Percentiles rank a stretch among this genome's conserved stretches.
Conservation (phyloP, 2,113 vertebrate genomes). For the Cebidichthys violaceus region DNA sequence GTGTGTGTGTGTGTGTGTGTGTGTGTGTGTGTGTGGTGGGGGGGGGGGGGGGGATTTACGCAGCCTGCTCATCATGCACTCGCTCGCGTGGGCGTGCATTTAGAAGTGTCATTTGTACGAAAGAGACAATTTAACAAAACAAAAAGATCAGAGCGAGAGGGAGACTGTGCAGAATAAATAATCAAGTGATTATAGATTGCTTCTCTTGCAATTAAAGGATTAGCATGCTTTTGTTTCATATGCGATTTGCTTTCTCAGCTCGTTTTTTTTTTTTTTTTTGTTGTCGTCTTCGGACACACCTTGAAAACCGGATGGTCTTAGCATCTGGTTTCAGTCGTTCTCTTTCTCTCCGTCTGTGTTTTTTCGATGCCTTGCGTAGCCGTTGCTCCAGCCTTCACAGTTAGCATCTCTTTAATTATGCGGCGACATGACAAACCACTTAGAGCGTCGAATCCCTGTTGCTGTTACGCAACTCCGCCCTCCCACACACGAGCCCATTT, state of each 20-base stretch:
- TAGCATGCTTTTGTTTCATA: slow-evolving; percentile 22
- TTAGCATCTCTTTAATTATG: slow-evolving; percentile 64
- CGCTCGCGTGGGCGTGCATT: slow-evolving; percentile 38
- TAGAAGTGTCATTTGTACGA: slow-evolving; percentile 39
- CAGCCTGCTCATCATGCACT: slow-evolving; percentile 29
- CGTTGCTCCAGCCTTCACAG: slow-evolving; percentile 12
- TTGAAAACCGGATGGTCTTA: slow-evolving; percentile 27
- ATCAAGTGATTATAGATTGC: slow-evolving; percentile 56
- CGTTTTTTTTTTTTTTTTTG: slow-evolving; percentile 11
- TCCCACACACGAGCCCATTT: slow-evolving; percentile 73
- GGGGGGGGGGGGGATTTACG: no score
- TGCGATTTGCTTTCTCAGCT: slow-evolving; percentile 28
- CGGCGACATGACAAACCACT: slow-evolving; percentile 71
- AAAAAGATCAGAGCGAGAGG: slow-evolving; percentile 4
- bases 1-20: no score
- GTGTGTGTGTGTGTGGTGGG: no score
- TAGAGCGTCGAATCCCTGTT: slow-evolving; percentile 56
- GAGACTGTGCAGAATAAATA: slow-evolving; percentile 23
- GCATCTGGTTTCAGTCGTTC: slow-evolving; percentile 4
- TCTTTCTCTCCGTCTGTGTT: slow-evolving; percentile 10
- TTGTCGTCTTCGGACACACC: slow-evolving; percentile 22
- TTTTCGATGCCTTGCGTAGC: background rate
- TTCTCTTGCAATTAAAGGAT: slow-evolving; percentile 53
- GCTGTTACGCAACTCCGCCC: slow-evolving; percentile 61
- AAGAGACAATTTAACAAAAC: slow-evolving; percentile 33